Percentiles rank a stretch among this genome's conserved stretches.
Evolutionary conservation across 92 coral and sea anemone species (phyloP).

Genomic region (Actinostola sp.): DNA sequence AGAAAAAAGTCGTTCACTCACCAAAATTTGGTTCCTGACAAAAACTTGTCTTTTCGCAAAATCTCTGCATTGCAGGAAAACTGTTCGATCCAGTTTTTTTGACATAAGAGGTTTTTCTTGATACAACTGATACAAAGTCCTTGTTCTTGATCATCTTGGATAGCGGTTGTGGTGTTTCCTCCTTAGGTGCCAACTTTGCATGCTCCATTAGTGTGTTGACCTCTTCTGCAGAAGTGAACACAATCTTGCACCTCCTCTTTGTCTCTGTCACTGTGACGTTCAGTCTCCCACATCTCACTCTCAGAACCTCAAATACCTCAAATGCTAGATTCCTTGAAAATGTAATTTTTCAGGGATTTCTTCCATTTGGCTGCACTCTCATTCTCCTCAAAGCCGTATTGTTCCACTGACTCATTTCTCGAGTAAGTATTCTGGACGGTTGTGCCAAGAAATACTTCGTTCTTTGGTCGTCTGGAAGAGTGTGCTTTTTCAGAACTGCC

Average conservation of each 20-base stretch:
- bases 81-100: too few species aligned
- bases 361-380: constrained; percentile 15
- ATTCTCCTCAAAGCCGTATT: constrained; percentile 6
- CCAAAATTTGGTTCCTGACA: too few species aligned
- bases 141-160: constrained; percentile 18
- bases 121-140: too few species aligned
- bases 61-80: too few species aligned
- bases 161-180: constrained; percentile 7
- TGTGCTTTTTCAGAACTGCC: constrained; percentile 19
- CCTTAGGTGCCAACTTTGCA: not conserved
- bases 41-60: too few species aligned
- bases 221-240: constrained; percentile 25
- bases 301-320: constrained; percentile 37
- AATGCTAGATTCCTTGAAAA: constrained; percentile 34
- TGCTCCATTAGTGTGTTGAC: constrained; percentile 4
- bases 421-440: constrained; percentile 12
- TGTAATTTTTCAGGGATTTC: constrained; percentile 24
- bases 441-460: constrained; percentile 31
- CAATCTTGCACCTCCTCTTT: constrained; percentile 18
- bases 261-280: not conserved
- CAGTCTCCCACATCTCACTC: not conserved
- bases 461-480: constrained; percentile 1
- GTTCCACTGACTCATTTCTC: constrained; percentile 37
- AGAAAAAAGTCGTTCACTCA: too few species aligned
- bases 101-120: too few species aligned